Conservation (phyloP, 2,888 invertebrate species). For the Tipula helvola region DNA sequence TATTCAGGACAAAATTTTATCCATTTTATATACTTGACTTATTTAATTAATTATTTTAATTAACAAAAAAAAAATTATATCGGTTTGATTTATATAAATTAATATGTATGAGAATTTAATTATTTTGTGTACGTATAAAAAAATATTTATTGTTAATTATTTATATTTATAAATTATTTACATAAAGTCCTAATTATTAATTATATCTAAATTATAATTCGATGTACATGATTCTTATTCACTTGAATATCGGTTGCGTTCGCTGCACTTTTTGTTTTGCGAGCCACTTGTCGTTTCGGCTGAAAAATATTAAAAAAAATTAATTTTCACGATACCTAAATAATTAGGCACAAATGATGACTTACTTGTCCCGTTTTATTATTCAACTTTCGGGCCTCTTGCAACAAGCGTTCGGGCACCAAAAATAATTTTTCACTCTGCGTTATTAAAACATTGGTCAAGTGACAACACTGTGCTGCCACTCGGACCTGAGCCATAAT, state of each 20-base stretch:
- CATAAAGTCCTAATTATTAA: background rate
- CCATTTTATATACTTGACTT: background rate
- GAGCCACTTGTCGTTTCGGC: constrained; percentile 29
- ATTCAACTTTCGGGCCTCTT: constrained; percentile 41
- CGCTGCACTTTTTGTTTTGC: constrained; percentile 22
- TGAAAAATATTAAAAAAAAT: constrained; percentile 15
- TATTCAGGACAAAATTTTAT: background rate
- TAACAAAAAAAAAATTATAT: background rate
- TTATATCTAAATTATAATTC: constrained; percentile 27
- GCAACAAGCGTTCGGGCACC: constrained; percentile 58
- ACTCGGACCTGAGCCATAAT: constrained; percentile 66
- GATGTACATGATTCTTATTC: constrained; percentile 32
- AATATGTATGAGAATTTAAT: background rate
- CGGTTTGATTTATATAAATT: background rate
- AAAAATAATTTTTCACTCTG: constrained; percentile 67
- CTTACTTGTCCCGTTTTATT: constrained; percentile 28
- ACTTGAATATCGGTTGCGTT: constrained; percentile 16
- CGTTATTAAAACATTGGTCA: constrained; percentile 71
- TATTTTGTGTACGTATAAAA: background rate
- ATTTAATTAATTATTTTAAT: background rate
- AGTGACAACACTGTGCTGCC: constrained; percentile 77
- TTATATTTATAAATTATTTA: background rate
- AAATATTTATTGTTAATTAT: background rate
- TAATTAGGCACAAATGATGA: background rate
- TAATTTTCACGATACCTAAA: too few relatives aligned